phyloP scores from a whole-genome alignment of 2,888 invertebrate genomes.

The Pharmacophagus antenor region DNA sequence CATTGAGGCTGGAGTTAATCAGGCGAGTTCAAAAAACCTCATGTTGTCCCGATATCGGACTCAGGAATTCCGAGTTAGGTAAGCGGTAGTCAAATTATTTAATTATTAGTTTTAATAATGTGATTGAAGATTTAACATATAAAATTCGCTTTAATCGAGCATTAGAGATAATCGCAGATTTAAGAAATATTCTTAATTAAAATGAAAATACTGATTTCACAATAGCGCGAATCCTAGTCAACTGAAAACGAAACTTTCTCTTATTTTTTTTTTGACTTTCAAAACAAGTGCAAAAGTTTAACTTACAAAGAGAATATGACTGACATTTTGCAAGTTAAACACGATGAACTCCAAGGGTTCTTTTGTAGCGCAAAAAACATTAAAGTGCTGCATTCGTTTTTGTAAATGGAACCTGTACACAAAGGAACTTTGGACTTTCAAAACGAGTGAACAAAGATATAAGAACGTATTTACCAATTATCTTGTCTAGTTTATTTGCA shows the following conservation, averaged over 20 bases:
- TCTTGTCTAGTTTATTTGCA: neutral
- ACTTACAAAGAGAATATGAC: slow-evolving; percentile 22
- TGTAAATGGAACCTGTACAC: slow-evolving; percentile 15
- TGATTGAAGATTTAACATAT: too few species aligned
- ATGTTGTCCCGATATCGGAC: too few species aligned
- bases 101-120: too few species aligned
- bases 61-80: too few species aligned
- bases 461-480: neutral
- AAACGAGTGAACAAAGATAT: slow-evolving; percentile 5
- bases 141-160: too few species aligned
- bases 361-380: slow-evolving; percentile 5
- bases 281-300: slow-evolving; percentile 15
- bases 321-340: slow-evolving; percentile 21
- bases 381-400: slow-evolving; percentile 18
- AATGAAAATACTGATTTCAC: too few species aligned
- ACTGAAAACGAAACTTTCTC: neutral
- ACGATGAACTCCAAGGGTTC: slow-evolving; percentile 11
- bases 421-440: slow-evolving; percentile 11
- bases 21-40: too few species aligned
- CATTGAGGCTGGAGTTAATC: too few species aligned
- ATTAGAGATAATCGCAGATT: neutral
- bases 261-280: neutral
- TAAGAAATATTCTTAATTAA: neutral
- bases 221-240: neutral
- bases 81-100: too few species aligned